Evolutionary conservation across 1,140 invertebrate genomes (phyloP).

Genomic region (Drosophila funebris): DNA sequence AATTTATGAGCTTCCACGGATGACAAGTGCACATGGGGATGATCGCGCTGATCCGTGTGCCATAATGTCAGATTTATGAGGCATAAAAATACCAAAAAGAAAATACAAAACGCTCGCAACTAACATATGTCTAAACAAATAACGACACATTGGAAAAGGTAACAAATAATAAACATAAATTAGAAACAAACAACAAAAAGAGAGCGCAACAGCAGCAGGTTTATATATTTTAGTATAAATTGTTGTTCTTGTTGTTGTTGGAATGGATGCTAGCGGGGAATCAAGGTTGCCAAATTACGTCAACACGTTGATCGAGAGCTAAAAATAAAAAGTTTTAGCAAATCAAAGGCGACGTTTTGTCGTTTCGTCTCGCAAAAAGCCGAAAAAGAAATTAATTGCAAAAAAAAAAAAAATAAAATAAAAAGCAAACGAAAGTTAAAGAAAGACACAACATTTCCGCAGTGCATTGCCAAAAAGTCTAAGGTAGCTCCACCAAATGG

Average conservation of each 20-base stretch:
- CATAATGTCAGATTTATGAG: slow-evolving; percentile 69
- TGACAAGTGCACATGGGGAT: slow-evolving; percentile 28
- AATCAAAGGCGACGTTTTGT: slow-evolving; percentile 76
- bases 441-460: slow-evolving; percentile 57
- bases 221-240: slow-evolving; percentile 19
- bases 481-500: slow-evolving; percentile 21
- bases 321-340: slow-evolving; percentile 68
- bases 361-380: slow-evolving; percentile 40
- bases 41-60: slow-evolving; percentile 50
- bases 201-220: slow-evolving; percentile 24
- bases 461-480: slow-evolving; percentile 69
- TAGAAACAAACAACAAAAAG: slow-evolving; percentile 32
- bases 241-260: slow-evolving; percentile 12
- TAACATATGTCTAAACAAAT: slow-evolving; percentile 71
- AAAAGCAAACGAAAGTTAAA: slow-evolving; percentile 53
- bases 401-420: slow-evolving; percentile 35
- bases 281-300: slow-evolving; percentile 81
- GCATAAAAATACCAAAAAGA: slow-evolving; percentile 62
- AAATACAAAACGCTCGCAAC: slow-evolving; percentile 29
- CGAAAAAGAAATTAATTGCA: slow-evolving; percentile 65
- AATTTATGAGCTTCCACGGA: slow-evolving; percentile 55
- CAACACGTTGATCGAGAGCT: slow-evolving; percentile 71
- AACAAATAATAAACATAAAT: slow-evolving; percentile 81
- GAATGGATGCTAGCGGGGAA: slow-evolving; percentile 52
- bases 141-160: slow-evolving; percentile 79